Evolutionary conservation across 2,797 vertebrate genomes (phyloP), one percentile per base, ranked within the genome.

Genomic region (Epinephelus coioides): DNA sequence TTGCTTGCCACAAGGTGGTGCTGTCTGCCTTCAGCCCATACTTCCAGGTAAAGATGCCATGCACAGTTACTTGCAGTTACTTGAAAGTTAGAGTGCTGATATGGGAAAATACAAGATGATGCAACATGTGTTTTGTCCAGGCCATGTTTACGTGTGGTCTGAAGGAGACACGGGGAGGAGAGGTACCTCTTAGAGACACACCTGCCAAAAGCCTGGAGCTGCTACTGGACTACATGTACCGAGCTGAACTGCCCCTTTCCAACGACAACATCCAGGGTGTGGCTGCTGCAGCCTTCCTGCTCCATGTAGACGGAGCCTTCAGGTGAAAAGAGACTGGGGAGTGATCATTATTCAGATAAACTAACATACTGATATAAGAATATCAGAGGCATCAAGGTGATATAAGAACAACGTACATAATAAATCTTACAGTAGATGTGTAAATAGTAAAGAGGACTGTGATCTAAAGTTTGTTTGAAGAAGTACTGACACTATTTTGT

Each of bases 1-100:
- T 97, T 79, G 94, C 95, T 17, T 98, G 97, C 94, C 97, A 98
- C 91, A 96, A 95, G 84, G 90, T 97, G 74, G 95, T 98, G 65
- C 92, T 98, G 76, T 96, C 96, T 76, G 96, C 97, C 10, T 98
- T 97, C 82, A 97, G 97, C 59, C 96, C 96, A 25, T 98, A 97
- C 76, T 98, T 98, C 90, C 96, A 93, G 89, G 97, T 97, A 50
- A 95, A 94, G 93, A 21, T 3, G 0, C 21, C 44, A 6, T 40
- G 17, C 6, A 65, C 3, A 51, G 2, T 7, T 10, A 17, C 5
- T 30, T 30, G 27, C 27, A 30, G 27, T 30, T 30, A 30, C 27
- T 1, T 55, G 18, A 66, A 54, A 10, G 3, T 54, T 1, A 19
- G 0, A 27, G 34, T 51, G 13, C 8, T 76, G 17, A 46, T 12